Conservation (phyloP, 92 coral and sea anemone genomes). For the Epizoanthus fatuus region DNA sequence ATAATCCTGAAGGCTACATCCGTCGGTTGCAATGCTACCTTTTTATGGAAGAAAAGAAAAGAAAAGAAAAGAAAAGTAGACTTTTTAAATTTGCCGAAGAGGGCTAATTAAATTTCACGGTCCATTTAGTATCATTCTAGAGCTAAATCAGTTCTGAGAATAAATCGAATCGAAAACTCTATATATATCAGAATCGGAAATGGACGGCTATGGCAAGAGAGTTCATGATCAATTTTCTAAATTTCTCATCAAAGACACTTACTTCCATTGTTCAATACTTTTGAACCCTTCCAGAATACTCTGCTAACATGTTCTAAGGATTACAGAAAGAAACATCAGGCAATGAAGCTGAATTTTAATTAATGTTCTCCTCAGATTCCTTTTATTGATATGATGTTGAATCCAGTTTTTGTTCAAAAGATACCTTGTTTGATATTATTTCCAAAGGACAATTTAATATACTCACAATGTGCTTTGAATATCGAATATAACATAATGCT, state of each 20-base stretch:
- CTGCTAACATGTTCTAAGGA: no score
- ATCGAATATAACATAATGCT: background rate
- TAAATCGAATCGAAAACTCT: no score
- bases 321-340: background rate
- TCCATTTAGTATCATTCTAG: no score
- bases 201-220: no score
- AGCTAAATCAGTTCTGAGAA: no score
- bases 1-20: background rate
- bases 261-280: no score
- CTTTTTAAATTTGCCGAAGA: background rate
- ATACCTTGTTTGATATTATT: constrained; percentile 19
- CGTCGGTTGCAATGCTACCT: background rate
- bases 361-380: background rate
- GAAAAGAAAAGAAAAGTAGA: background rate
- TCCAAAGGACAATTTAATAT: background rate
- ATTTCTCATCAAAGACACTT: no score
- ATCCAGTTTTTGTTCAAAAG: background rate
- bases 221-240: no score
- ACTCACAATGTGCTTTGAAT: background rate
- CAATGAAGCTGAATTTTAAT: constrained; percentile 1
- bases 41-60: background rate
- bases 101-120: background rate
- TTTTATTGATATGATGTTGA: background rate
- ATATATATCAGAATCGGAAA: no score
- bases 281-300: no score